A percentile compares a stretch with the other conserved stretches of the same genome.
Conservation (phyloP, 2,113 vertebrate genomes). For the Oryzias melastigma region DNA sequence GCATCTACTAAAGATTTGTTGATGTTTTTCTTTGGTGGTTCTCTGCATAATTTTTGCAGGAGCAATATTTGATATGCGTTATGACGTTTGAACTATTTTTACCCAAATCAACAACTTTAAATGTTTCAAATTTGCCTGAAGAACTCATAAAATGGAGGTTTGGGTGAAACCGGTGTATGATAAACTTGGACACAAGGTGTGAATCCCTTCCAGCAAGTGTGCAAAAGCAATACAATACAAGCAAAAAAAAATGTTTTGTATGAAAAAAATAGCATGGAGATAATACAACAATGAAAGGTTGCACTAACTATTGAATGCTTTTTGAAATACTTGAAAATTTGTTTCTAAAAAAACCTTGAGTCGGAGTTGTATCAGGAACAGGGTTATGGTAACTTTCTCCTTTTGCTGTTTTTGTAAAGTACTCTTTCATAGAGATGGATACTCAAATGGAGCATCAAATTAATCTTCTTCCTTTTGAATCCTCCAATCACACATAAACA, state of each 20-base stretch:
- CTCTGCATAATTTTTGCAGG: conserved; percentile 28
- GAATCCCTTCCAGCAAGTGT: conserved; percentile 31
- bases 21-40: conserved; percentile 22
- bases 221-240: conserved; percentile 57
- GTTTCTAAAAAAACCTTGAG: conserved; percentile 12
- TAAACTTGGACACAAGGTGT: conserved; percentile 2
- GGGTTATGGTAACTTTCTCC: conserved; percentile 1
- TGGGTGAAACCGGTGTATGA: conserved; percentile 1
- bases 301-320: conserved; percentile 25
- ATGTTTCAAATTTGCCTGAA: conserved; percentile 1
- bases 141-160: not conserved
- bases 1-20: conserved; percentile 26
- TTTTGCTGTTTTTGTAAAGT: conserved; percentile 3
- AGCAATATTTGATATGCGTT: conserved; percentile 14
- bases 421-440: not conserved
- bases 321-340: conserved; percentile 5
- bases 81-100: not conserved
- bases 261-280: conserved; percentile 22
- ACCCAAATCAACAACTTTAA: conserved; percentile 12
- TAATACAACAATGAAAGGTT: conserved; percentile 23
- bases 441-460: not conserved
- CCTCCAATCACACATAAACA: conserved; percentile 1
- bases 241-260: conserved; percentile 16
- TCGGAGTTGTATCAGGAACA: not conserved
- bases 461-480: not conserved